Base-by-base conservation (phyloP, 2,888 invertebrate species). In the Hoplodrina blanda region DNA sequence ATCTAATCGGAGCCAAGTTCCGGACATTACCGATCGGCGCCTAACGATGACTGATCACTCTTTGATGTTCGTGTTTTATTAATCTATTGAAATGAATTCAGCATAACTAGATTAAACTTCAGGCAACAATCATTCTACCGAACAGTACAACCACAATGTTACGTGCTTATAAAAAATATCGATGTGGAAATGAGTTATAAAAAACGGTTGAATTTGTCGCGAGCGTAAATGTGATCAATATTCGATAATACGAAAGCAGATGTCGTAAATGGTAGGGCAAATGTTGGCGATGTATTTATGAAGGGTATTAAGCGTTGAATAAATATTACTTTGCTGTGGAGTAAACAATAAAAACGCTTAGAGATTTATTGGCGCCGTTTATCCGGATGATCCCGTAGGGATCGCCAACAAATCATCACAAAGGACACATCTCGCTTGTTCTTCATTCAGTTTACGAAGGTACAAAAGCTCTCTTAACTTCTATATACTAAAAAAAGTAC, bases 301-400 rank as follows among this genome's bases (percentile, higher is more conserved):
- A 72, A 62, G 62, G 76, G 80, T 82, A 83, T 87, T 88, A 84
- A 86, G 82, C 75, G 74, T 78, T 78, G 72, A 84, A 88, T 89
- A 86, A 87, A 87, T 87, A 88, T 85, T 79, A 85, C 87, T 87
- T 85, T 76, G 81, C 79, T 77, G 75, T 81, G 69, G 78, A 82
- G 82, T 86, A 82, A 83, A 89, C 84, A 89, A 89, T 90, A 90
- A 90, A 89, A 87, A 85, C 80, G 85, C 80, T 86, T 80, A 76
- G 76, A 85, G 87, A 93, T 92, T 92, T 92, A 92, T 91, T 82
- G 88, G 62, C 64, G 79, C 69, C 85, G 87, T 89, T 91, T 90
- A 91, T 91, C 90, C 89, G 89, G 88, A 88, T 92, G 88, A 91
- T 92, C 91, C 89, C 82, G 62, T 62, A 83, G 84, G 88, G 84